These are phyloP conservation scores for Aphodius granarius DNA, from an alignment of 2,888 invertebrate species.

Conservation along the genomic window DNA sequence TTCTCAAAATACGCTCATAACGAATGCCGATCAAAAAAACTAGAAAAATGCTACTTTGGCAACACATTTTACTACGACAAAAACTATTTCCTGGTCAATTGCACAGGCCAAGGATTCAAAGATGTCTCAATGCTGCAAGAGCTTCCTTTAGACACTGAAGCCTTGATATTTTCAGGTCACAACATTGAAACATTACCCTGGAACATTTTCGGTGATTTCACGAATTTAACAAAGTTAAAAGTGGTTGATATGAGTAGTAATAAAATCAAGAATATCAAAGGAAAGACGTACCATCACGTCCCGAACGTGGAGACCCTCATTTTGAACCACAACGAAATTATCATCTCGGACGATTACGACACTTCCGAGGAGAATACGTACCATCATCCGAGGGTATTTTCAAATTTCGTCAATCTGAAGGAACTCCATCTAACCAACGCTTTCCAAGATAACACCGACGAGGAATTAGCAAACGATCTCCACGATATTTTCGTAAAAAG, in stretches of 20 bases:
- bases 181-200: slow-evolving; percentile 64
- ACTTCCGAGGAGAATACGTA: slow-evolving; percentile 58
- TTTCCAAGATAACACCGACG: slow-evolving; percentile 66
- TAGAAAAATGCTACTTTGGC: slow-evolving; percentile 60
- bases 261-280: slow-evolving; percentile 68
- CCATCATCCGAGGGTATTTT: slow-evolving; percentile 70
- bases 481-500: slow-evolving; percentile 72
- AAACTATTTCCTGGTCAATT: slow-evolving; percentile 67
- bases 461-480: slow-evolving; percentile 65
- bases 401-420: slow-evolving; percentile 68
- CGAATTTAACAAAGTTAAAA: slow-evolving; percentile 60
- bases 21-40: slow-evolving; percentile 39
- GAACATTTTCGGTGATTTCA: slow-evolving; percentile 71
- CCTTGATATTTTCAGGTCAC: slow-evolving; percentile 74
- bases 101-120: slow-evolving; percentile 65
- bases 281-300: slow-evolving; percentile 75
- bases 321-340: slow-evolving; percentile 71
- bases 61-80: slow-evolving; percentile 56
- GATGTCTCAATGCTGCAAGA: slow-evolving; percentile 61
- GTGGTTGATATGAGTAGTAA: slow-evolving; percentile 77
- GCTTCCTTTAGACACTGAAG: slow-evolving; percentile 67
- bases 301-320: slow-evolving; percentile 67
- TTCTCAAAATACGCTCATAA: slow-evolving; percentile 18
- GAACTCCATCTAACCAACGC: slow-evolving; percentile 74
- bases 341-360: slow-evolving; percentile 58